Conservation (phyloP, 2,797 vertebrate species). For the Avahi laniger region DNA sequence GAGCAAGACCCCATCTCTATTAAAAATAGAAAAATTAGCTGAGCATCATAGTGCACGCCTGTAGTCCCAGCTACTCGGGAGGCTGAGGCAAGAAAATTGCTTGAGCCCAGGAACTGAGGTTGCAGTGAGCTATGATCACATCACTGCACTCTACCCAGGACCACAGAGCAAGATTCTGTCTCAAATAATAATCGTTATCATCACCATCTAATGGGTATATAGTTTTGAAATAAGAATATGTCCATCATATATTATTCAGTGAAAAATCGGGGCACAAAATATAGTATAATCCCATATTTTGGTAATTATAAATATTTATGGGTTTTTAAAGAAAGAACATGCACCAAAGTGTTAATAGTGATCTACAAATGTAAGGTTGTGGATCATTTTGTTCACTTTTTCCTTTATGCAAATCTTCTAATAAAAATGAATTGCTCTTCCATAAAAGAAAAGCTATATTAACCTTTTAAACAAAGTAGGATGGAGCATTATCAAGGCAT, state of each 20-base stretch:
- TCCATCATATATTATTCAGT: not conserved
- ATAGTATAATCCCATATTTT: not conserved
- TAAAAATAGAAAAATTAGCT: too few species aligned
- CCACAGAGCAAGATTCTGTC: too few species aligned
- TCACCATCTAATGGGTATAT: not conserved
- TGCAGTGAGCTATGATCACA: too few species aligned
- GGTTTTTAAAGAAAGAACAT: not conserved
- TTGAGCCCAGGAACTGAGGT: too few species aligned
- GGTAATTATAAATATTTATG: not conserved
- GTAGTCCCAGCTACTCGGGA: too few species aligned
- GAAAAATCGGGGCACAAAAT: not conserved
- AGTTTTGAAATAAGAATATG: not conserved
- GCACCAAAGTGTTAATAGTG: not conserved
- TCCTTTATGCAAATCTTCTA: not conserved
- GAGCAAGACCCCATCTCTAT: not conserved
- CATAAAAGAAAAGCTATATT: not conserved
- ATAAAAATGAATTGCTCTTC: conserved; percentile 3
- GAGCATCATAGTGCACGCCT: too few species aligned
- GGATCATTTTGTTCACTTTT: not conserved
- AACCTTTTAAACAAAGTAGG: not conserved
- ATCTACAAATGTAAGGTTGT: not conserved
- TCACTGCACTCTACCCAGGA: too few species aligned
- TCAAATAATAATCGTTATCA: not conserved
- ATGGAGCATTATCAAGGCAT: not conserved
- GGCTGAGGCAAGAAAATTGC: too few species aligned